Conservation (phyloP, 2,113 vertebrate genomes). For the Pollimyrus isidori region DNA sequence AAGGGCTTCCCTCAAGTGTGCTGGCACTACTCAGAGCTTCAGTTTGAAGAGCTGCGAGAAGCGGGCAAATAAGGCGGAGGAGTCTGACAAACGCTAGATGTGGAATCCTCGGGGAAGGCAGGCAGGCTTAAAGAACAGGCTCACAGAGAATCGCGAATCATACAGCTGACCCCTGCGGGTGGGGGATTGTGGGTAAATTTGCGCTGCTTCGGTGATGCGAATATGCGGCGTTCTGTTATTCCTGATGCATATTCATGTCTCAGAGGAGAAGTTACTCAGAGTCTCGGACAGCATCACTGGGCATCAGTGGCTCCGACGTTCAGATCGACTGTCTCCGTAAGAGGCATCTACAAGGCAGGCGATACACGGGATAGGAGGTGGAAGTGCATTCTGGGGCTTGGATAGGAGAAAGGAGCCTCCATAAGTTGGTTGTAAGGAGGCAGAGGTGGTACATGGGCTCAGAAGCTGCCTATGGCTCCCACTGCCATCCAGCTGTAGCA, state of each 20-base stretch:
- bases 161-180: not conserved
- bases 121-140: not conserved
- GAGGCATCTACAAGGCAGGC: not conserved
- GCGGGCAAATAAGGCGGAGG: not conserved
- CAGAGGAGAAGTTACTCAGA: not conserved
- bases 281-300: not conserved
- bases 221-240: not conserved
- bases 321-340: not conserved
- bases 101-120: conserved; percentile 8
- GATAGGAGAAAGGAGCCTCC: not conserved
- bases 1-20: conserved; percentile 45
- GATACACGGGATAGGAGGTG: not conserved
- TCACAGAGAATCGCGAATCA: conserved; percentile 7
- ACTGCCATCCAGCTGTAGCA: not conserved
- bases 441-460: not conserved
- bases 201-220: not conserved
- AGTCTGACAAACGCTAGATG: conserved; percentile 17
- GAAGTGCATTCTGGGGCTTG: not conserved
- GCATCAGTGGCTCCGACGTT: not conserved
- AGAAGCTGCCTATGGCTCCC: not conserved
- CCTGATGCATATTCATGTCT: not conserved
- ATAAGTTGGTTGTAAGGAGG: not conserved
- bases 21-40: conserved; percentile 52
- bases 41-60: conserved; percentile 37
- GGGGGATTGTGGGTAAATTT: conserved; percentile 6